Evolutionary conservation across 2,113 vertebrate species (phyloP).

Genomic region (Tragelaphus scriptus): DNA sequence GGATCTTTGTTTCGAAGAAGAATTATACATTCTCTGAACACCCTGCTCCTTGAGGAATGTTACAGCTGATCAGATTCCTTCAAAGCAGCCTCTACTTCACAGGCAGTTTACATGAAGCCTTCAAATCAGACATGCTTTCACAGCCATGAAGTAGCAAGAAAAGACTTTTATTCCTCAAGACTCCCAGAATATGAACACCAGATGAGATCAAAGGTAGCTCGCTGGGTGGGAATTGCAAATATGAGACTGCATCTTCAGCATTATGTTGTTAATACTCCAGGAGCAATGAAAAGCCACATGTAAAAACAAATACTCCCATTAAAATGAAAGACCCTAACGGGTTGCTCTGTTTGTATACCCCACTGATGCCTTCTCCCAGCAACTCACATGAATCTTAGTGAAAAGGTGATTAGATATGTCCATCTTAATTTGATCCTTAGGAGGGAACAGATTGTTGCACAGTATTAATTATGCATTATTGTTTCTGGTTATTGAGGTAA

Average conservation of each 20-base stretch:
- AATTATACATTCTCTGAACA: not conserved
- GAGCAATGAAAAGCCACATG: slow-evolving; percentile 46
- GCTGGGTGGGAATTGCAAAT: slow-evolving; percentile 55
- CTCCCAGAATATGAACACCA: slow-evolving; percentile 59
- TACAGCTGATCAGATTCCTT: slow-evolving; percentile 35
- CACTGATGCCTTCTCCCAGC: not conserved
- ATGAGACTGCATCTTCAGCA: slow-evolving; percentile 26
- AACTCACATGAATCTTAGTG: too few relatives aligned
- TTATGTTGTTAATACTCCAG: slow-evolving; percentile 23
- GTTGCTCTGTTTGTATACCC: not conserved
- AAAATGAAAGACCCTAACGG: not conserved
- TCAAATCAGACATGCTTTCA: slow-evolving; percentile 51
- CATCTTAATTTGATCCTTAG: not conserved
- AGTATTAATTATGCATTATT: not conserved
- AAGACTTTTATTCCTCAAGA: slow-evolving; percentile 51
- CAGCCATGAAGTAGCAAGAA: slow-evolving; percentile 43
- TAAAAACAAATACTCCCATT: slow-evolving; percentile 26
- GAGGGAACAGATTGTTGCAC: not conserved
- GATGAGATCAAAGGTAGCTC: slow-evolving; percentile 63
- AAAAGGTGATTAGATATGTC: not conserved
- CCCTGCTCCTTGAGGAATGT: slow-evolving; percentile 12
- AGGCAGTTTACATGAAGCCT: slow-evolving; percentile 18
- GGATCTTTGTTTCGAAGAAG: slow-evolving; percentile 51
- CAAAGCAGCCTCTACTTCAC: slow-evolving; percentile 41
- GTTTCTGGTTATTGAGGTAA: not conserved